A percentile compares a stretch with the other conserved stretches of the same genome.
Conservation (phyloP, 1,140 invertebrate species). For the Cephus cinctus region DNA sequence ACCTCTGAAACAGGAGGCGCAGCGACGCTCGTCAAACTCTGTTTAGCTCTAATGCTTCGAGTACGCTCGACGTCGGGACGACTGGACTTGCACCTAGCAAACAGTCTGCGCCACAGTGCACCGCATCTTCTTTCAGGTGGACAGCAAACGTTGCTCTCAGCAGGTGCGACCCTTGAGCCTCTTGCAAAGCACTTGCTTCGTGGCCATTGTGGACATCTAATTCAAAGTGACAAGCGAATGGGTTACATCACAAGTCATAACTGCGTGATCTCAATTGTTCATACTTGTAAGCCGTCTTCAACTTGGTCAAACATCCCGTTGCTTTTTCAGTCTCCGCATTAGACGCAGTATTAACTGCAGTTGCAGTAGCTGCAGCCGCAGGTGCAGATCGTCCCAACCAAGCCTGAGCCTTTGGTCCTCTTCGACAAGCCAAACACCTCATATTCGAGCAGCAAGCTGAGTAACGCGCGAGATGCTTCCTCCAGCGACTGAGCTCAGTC, state of each 20-base stretch:
- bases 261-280: background rate
- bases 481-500: constrained; percentile 27
- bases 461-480: constrained; percentile 29
- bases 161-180: constrained; percentile 38
- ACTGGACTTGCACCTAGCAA: constrained; percentile 30
- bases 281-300: constrained; percentile 35
- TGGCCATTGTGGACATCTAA: constrained; percentile 34
- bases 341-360: background rate
- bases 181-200: constrained; percentile 35
- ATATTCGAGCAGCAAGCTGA: constrained; percentile 41
- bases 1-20: constrained; percentile 50
- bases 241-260: background rate
- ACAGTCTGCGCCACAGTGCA: constrained; percentile 37
- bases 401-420: constrained; percentile 36
- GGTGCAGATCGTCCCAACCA: too few species aligned
- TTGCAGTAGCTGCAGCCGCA: too few species aligned
- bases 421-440: constrained; percentile 45
- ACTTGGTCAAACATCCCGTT: constrained; percentile 34
- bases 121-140: constrained; percentile 43
- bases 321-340: constrained; percentile 18
- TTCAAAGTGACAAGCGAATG: background rate
- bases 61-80: constrained; percentile 30
- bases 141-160: constrained; percentile 36
- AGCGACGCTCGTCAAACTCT: constrained; percentile 51
- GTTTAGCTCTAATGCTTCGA: constrained; percentile 48